Base-by-base conservation (phyloP, 2,797 vertebrate species). In the Danionella dracula region DNA sequence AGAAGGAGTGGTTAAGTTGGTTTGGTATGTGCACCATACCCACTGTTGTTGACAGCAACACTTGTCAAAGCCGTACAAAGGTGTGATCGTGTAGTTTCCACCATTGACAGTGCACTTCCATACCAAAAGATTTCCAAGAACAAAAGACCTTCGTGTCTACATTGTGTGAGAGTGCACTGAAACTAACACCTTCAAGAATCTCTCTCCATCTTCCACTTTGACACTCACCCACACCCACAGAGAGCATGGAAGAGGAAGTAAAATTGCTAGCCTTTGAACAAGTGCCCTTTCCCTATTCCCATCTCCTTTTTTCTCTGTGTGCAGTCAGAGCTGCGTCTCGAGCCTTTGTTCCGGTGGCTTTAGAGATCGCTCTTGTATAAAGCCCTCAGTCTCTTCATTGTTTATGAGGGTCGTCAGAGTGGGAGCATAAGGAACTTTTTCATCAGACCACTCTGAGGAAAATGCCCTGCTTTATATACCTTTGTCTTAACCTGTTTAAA, bases 331-430 rank as follows among this genome's bases (percentile, higher is more conserved):
- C 56, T 66, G 35, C 2, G 50, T 58, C 62, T 59, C 27, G 48
- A 40, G 56, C 40, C 68, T 62, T 86, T 86, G 84, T 86, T 84
- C 74, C 56, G 72, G 32, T 74, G 68, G 82, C 83, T 84, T 82
- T 82, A 74, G 75, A 53, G 51, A 54, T 57, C 73, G 81, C 71
- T 77, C 72, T 82, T 81, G 81, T 84, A 73, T 81, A 85, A 83
- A 74, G 72, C 71, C 48, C 40, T 11, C 58, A 50, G 51, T 37
- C 73, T 61, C 40, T 79, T 79, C 73, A 81, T 85, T 86, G 82
- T 86, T 83, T 83, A 71, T 61, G 45, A 54, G 69, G 17, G 31
- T 46, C 41, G 50, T 19, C 29, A 12, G 55, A 23, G 66, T 29
- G 49, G 23, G 46, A 65, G 38, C 11, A 29, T 40, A 4, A n/a